phyloP scores from a whole-genome alignment of 2,797 vertebrate genomes.

The Fundulus diaphanus region DNA sequence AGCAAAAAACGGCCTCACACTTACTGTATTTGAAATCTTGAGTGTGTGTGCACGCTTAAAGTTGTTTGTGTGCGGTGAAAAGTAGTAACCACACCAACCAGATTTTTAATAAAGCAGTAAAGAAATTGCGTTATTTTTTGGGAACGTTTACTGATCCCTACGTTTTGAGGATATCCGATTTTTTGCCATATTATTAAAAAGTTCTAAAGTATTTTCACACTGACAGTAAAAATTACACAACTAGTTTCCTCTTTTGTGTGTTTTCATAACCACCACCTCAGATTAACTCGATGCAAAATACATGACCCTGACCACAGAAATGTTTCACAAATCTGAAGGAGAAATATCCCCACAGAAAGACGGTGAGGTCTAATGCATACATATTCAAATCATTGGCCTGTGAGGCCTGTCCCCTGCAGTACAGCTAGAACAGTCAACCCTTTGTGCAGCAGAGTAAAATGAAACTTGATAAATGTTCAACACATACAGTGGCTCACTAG shows the following conservation, averaged over 20 bases:
- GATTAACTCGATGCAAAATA: conserved; percentile 42
- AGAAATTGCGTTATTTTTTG: neutral
- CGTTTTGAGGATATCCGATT: neutral
- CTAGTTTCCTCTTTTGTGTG: conserved; percentile 48
- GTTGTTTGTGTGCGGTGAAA: neutral
- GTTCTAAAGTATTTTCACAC: conserved; percentile 5
- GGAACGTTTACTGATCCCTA: neutral
- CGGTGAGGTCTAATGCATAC: conserved; percentile 45
- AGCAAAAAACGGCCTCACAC: conserved; percentile 51
- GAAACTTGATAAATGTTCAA: conserved; percentile 73
- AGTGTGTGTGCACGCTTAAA: conserved; percentile 1
- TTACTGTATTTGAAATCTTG: conserved; percentile 39
- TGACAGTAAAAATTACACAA: conserved; percentile 15
- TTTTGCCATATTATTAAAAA: conserved; percentile 32
- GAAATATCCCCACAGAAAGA: conserved; percentile 53
- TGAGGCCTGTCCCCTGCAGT: conserved; percentile 60
- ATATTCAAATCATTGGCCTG: conserved; percentile 66
- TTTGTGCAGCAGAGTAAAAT: conserved; percentile 68
- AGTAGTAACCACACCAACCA: neutral
- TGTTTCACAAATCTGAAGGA: conserved; percentile 53
- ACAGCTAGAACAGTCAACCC: conserved; percentile 64
- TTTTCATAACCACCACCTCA: conserved; percentile 20
- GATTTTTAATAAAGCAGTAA: conserved; percentile 19
- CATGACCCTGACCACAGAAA: conserved; percentile 52
- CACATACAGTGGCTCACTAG: conserved; percentile 53